Evolutionary conservation across 2,797 vertebrate genomes (phyloP).

Genomic region (Falco rusticolus): DNA sequence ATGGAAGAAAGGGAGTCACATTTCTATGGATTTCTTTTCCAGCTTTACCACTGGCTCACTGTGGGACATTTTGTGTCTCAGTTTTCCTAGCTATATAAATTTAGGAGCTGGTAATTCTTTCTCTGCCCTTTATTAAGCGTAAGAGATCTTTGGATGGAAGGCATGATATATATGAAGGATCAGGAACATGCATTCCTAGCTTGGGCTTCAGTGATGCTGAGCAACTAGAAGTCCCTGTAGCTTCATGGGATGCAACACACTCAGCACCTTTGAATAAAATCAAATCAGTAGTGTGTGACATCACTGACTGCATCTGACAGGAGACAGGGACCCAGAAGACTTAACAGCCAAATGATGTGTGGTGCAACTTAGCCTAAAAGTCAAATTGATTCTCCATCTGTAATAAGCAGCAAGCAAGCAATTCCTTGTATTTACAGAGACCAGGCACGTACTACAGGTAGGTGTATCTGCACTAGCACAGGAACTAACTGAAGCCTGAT

Average conservation of each 20-base stretch:
- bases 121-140: not conserved
- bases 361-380: not conserved
- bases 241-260: not conserved
- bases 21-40: not conserved
- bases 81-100: not conserved
- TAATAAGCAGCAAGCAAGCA: not conserved
- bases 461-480: not conserved
- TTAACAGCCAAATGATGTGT: not conserved
- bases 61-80: not conserved
- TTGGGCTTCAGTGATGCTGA: not conserved
- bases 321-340: not conserved
- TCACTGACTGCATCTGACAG: not conserved
- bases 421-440: not conserved
- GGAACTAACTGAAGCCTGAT: not conserved
- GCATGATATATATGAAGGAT: rapidly evolving
- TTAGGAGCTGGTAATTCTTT: not conserved
- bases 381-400: not conserved
- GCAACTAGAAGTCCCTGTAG: not conserved
- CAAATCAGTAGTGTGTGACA: not conserved
- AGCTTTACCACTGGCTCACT: not conserved
- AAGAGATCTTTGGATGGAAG: not conserved
- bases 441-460: not conserved
- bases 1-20: not conserved
- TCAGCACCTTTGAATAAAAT: not conserved
- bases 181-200: not conserved